These are phyloP conservation scores for Idaea aversata DNA, from an alignment of 2,888 invertebrate species.

Conservation along the genomic window DNA sequence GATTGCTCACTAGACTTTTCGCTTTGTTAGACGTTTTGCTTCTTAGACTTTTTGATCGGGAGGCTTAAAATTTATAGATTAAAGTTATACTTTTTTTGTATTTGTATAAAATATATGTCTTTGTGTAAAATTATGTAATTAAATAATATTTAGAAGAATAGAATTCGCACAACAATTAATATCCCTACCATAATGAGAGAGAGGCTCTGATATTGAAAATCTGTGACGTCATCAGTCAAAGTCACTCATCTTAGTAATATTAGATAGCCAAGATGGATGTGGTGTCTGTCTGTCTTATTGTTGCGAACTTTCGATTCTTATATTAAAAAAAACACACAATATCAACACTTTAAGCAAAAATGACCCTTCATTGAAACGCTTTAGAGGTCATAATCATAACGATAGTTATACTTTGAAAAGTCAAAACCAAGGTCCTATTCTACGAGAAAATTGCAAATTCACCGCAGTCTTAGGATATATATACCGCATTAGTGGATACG, in stretches of 20 bases:
- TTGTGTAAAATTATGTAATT: too few species aligned
- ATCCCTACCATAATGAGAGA: conserved; percentile 28
- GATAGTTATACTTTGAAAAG: not conserved
- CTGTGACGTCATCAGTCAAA: conserved; percentile 34
- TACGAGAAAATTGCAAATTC: not conserved
- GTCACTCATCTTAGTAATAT: conserved; percentile 32
- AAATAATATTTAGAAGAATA: too few species aligned
- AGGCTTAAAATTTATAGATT: too few species aligned
- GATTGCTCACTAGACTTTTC: too few species aligned
- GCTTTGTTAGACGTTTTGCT: too few species aligned
- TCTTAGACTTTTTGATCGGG: too few species aligned
- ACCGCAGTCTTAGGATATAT: too few species aligned
- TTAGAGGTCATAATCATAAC: not conserved
- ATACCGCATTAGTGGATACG: too few species aligned
- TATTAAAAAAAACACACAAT: conserved; percentile 30
- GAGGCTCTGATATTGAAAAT: conserved; percentile 35
- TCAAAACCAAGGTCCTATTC: not conserved
- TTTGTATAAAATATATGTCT: too few species aligned
- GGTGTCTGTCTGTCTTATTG: conserved; percentile 33
- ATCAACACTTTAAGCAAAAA: not conserved
- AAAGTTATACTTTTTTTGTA: too few species aligned
- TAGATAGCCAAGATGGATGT: conserved; percentile 32
- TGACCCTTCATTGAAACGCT: not conserved
- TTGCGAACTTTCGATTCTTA: conserved; percentile 25
- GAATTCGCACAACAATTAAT: conserved; percentile 11